These are phyloP conservation scores for Falco novaeseelandiae DNA, from an alignment of 2,797 vertebrate genomes.

Conservation along the genomic window DNA sequence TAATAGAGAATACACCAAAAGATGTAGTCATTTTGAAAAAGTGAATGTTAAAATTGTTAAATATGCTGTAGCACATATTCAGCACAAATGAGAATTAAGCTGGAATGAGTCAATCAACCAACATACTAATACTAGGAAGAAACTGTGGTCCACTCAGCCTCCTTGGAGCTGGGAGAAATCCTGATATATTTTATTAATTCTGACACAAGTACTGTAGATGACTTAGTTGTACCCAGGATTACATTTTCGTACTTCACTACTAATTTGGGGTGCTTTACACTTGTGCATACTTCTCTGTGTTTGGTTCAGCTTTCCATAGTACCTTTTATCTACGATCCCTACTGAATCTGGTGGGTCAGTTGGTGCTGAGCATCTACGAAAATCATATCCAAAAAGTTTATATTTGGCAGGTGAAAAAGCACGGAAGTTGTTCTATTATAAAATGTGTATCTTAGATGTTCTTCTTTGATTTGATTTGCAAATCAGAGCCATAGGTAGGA, in stretches of 20 bases:
- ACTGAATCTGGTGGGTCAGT: background rate
- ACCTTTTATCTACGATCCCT: background rate
- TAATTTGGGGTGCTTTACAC: background rate
- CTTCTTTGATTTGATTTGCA: background rate
- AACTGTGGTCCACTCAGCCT: background rate
- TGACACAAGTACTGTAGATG: background rate
- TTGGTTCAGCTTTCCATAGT: background rate
- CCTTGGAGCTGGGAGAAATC: background rate
- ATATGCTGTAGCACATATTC: background rate
- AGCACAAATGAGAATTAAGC: background rate
- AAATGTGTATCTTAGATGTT: background rate
- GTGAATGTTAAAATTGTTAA: background rate
- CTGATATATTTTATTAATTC: background rate
- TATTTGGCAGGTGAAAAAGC: background rate
- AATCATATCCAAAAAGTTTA: background rate
- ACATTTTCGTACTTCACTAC: background rate
- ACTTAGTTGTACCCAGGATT: background rate
- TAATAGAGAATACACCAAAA: background rate
- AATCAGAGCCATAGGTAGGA: background rate
- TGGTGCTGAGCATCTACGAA: background rate
- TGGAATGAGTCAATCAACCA: background rate
- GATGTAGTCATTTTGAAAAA: background rate
- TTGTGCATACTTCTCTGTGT: background rate
- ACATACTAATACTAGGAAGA: background rate
- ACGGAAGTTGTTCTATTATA: background rate